These are phyloP conservation scores for Antrozous pallidus DNA, from an alignment of 2,797 vertebrate species.

Conservation along the genomic window DNA sequence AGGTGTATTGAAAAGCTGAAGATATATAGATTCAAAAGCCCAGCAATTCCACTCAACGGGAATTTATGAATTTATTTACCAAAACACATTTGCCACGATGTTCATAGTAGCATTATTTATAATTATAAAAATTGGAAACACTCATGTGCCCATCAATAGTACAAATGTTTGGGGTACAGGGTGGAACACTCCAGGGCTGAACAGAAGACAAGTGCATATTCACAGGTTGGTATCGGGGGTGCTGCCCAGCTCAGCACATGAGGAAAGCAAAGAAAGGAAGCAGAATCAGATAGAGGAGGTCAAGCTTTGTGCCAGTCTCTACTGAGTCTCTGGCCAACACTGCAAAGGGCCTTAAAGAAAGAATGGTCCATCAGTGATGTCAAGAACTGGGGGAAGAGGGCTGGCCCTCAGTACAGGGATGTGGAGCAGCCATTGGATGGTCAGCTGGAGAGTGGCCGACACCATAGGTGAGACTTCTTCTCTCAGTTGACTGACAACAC, in stretches of 20 bases:
- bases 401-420: neutral
- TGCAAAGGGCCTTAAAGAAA: neutral
- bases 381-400: neutral
- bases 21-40: neutral
- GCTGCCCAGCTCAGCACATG: neutral
- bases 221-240: neutral
- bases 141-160: neutral
- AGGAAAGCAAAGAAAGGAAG: neutral
- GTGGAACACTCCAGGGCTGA: neutral
- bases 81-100: neutral
- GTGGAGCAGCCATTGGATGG: neutral
- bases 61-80: neutral
- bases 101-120: neutral
- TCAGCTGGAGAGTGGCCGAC: neutral
- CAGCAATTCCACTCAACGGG: neutral
- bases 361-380: neutral
- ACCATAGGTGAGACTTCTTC: neutral
- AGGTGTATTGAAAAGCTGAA: neutral
- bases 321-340: neutral
- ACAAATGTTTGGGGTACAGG: neutral
- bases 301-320: neutral
- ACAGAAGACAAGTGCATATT: neutral
- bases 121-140: neutral
- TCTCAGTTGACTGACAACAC: neutral
- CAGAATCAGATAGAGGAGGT: neutral